Conservation (phyloP, 2,797 vertebrate genomes). For the Chaetophractus vellerosus region DNA sequence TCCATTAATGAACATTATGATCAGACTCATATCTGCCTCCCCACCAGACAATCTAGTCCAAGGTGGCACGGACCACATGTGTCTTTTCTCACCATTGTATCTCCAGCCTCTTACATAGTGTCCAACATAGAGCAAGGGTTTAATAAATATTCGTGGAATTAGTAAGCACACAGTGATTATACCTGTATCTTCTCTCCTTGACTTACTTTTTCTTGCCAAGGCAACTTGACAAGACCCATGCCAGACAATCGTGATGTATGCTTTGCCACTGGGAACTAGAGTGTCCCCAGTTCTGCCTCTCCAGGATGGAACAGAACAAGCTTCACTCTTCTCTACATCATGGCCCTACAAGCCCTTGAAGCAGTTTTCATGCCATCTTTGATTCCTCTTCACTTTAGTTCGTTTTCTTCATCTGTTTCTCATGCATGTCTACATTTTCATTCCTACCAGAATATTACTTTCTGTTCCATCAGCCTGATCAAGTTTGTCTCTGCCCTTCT, state of each 20-base stretch:
- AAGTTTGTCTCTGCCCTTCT: background rate
- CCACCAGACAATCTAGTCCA: background rate
- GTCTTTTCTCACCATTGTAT: background rate
- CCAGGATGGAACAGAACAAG: fast-evolving
- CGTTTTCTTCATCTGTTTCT: background rate
- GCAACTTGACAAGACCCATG: background rate
- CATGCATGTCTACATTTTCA: fast-evolving
- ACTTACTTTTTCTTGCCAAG: background rate
- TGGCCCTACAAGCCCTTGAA: background rate
- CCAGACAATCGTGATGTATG: background rate
- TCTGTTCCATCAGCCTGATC: background rate
- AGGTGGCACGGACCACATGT: fast-evolving
- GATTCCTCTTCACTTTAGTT: too few species aligned
- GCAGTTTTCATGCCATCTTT: fast-evolving
- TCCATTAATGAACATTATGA: background rate
- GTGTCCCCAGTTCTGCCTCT: background rate
- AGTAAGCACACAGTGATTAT: fast-evolving
- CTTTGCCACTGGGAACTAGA: background rate
- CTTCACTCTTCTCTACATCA: background rate
- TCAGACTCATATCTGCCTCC: too few species aligned
- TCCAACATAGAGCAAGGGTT: background rate
- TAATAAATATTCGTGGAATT: background rate
- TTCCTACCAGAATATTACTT: background rate
- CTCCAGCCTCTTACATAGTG: background rate
- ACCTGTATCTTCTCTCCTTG: background rate